Evolutionary conservation across 2,797 vertebrate species (phyloP).

Genomic region (Melanitta fusca): DNA sequence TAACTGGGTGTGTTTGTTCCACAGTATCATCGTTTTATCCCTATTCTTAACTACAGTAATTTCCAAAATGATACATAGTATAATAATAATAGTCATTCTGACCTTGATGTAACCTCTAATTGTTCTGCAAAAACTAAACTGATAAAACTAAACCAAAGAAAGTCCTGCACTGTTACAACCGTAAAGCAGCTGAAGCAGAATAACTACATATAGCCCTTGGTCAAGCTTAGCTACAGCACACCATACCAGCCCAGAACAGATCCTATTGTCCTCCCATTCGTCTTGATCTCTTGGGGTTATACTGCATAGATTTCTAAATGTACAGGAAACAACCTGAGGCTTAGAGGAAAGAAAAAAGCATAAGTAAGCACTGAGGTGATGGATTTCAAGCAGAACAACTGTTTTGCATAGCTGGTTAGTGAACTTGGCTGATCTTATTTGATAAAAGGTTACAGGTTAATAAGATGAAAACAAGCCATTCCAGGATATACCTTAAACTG

Average conservation of each 20-base stretch:
- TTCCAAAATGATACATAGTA: neutral
- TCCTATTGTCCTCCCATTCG: neutral
- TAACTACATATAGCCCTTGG: neutral
- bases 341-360: neutral
- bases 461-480: constrained; percentile 1
- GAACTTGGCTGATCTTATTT: neutral
- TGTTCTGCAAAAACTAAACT: neutral
- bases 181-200: neutral
- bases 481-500: neutral
- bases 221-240: neutral
- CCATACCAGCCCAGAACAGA: neutral
- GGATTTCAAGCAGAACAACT: neutral
- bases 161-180: neutral
- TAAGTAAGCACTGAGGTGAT: neutral
- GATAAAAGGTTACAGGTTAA: neutral
- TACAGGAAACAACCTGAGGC: neutral
- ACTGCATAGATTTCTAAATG: neutral
- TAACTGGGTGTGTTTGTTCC: neutral
- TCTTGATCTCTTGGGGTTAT: neutral
- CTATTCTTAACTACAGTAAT: neutral
- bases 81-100: neutral
- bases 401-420: neutral
- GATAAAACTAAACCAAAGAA: neutral
- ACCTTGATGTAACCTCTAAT: neutral
- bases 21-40: neutral